Percentiles rank a stretch among this genome's conserved stretches.
Evolutionary conservation across 2,797 vertebrate species (phyloP).

Genomic region (Neomorphus geoffroyi): DNA sequence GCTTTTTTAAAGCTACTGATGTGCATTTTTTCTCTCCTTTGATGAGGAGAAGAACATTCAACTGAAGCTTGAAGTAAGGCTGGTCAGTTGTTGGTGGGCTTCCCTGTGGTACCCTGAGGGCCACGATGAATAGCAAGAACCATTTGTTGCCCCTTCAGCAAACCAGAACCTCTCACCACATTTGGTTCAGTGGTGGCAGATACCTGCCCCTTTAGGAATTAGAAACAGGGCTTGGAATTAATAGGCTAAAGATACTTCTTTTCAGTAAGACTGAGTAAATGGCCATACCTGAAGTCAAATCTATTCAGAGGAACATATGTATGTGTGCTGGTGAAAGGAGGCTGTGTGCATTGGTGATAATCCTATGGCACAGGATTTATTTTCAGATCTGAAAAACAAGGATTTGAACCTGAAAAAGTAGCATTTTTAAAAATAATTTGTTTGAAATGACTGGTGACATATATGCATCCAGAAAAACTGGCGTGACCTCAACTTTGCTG

Average conservation of each 20-base stretch:
- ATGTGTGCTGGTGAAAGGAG: neutral
- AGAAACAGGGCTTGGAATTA: neutral
- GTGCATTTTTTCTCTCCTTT: neutral
- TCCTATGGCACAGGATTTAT: neutral
- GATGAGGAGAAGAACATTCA: neutral
- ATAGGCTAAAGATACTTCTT: neutral
- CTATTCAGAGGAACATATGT: neutral
- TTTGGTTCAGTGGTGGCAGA: neutral
- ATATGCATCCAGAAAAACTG: neutral
- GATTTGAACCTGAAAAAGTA: neutral
- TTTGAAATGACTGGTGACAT: neutral
- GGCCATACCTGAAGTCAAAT: neutral
- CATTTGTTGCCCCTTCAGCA: neutral
- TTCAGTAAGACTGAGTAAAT: neutral
- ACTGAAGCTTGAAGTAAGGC: neutral
- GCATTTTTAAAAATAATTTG: neutral
- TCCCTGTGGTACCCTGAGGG: neutral
- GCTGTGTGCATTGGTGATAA: neutral
- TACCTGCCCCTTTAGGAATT: neutral
- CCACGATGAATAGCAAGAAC: too few species aligned
- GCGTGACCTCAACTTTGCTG: neutral
- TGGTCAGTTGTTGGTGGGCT: accelerated
- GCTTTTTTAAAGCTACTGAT: neutral
- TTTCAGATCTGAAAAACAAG: neutral
- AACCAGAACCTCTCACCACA: neutral